These are phyloP conservation scores for Plecotus auritus DNA, from an alignment of 2,113 vertebrate species.

Conservation along the genomic window DNA sequence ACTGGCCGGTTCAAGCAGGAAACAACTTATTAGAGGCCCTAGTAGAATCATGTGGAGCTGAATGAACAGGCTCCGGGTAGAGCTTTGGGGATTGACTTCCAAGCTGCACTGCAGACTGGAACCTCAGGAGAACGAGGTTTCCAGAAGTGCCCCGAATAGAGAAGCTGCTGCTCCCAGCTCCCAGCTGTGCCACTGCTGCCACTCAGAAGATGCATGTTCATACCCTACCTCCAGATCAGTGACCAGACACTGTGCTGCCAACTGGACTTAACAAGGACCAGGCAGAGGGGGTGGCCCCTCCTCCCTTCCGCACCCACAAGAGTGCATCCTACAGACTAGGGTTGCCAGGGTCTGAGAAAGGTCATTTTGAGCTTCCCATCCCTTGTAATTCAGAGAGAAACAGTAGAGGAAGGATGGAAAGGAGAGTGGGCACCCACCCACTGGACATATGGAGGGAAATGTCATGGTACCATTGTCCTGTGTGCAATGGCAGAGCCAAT, in stretches of 20 bases:
- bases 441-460: rapidly evolving
- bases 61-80: too few species aligned
- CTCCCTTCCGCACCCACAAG: rapidly evolving
- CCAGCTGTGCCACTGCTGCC: neutral
- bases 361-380: neutral
- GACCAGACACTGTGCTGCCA: too few species aligned
- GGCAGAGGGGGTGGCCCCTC: neutral
- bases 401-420: too few species aligned
- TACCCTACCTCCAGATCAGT: rapidly evolving
- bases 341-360: rapidly evolving
- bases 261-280: rapidly evolving
- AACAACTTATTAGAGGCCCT: rapidly evolving
- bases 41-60: rapidly evolving
- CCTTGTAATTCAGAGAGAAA: neutral
- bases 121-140: neutral
- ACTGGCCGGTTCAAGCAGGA: rapidly evolving
- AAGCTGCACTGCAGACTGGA: rapidly evolving
- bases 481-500: rapidly evolving
- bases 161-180: neutral
- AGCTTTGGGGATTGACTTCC: neutral
- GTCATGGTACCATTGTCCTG: rapidly evolving
- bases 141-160: neutral
- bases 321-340: too few species aligned
- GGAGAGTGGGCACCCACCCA: rapidly evolving
- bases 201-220: neutral